phyloP scores from a whole-genome alignment of 2,797 vertebrate species.

The Cichlasoma orientale region DNA sequence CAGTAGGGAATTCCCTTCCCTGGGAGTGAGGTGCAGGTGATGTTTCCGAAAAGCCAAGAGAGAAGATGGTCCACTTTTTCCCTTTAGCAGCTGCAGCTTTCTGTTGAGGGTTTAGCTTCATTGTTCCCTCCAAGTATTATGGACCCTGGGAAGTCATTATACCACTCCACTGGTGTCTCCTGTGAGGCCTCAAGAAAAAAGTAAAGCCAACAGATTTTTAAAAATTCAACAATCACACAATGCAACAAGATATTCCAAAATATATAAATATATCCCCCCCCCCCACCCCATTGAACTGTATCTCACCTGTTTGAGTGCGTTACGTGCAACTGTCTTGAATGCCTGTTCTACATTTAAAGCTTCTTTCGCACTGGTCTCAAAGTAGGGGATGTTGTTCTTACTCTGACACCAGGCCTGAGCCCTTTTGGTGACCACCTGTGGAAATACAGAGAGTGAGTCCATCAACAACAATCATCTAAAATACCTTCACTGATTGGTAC shows the following conservation, averaged over 20 bases:
- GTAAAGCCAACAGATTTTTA: neutral
- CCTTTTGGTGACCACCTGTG: constrained; percentile 91
- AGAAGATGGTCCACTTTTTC: constrained; percentile 65
- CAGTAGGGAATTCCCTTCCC: constrained; percentile 59
- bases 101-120: constrained; percentile 86
- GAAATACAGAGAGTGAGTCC: neutral
- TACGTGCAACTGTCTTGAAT: constrained; percentile 94
- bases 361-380: constrained; percentile 96
- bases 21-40: constrained; percentile 53
- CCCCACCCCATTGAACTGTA: neutral
- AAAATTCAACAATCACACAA: neutral
- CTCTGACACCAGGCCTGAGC: constrained; percentile 97
- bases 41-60: constrained; percentile 67
- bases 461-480: neutral
- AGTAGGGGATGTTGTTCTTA: constrained; percentile 98
- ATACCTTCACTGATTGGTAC: neutral
- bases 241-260: neutral
- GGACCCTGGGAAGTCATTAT: constrained; percentile 92
- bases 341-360: constrained; percentile 96
- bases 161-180: constrained; percentile 91
- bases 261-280: neutral
- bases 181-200: constrained; percentile 45
- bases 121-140: constrained; percentile 93
- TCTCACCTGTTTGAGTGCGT: constrained; percentile 93
- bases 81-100: constrained; percentile 95